These are phyloP conservation scores for Silurus lanzhouensis DNA, from an alignment of 2,797 vertebrate genomes.

Conservation along the genomic window DNA sequence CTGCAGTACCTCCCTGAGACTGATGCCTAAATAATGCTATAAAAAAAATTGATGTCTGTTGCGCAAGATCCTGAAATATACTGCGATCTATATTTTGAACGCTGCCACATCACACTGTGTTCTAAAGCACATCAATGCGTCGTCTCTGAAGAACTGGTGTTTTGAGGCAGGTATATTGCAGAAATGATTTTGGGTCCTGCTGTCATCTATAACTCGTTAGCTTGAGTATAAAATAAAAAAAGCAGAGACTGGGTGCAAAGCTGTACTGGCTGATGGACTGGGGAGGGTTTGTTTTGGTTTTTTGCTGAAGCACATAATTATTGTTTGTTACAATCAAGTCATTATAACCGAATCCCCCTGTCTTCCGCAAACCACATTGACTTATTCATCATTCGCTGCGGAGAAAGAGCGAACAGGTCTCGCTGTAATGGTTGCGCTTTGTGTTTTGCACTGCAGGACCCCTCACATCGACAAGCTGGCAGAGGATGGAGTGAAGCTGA, in stretches of 20 bases:
- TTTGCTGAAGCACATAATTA: constrained; percentile 25
- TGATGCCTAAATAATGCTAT: not conserved
- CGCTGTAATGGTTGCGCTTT: constrained; percentile 37
- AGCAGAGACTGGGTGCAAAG: not conserved
- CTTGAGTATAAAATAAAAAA: not conserved
- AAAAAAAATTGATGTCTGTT: not conserved
- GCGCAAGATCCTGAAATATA: not conserved
- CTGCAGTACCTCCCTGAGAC: not conserved
- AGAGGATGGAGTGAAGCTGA: constrained; percentile 84
- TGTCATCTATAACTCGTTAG: not conserved
- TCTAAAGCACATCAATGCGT: not conserved
- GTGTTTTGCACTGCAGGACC: constrained; percentile 66
- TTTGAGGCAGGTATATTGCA: not conserved
- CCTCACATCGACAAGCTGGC: constrained; percentile 80
- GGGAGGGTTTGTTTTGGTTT: not conserved
- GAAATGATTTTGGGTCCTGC: not conserved
- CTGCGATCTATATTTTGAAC: no score
- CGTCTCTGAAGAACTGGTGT: not conserved
- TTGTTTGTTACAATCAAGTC: constrained; percentile 21
- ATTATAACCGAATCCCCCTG: constrained; percentile 9
- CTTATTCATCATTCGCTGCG: constrained; percentile 1
- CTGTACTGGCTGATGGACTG: not conserved
- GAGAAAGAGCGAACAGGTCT: not conserved
- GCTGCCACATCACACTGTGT: not conserved
- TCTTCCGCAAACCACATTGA: not conserved